A percentile compares a stretch with the other conserved stretches of the same genome.
phyloP scores from a whole-genome alignment of 2,888 invertebrate species.

The Torymus texanus region DNA sequence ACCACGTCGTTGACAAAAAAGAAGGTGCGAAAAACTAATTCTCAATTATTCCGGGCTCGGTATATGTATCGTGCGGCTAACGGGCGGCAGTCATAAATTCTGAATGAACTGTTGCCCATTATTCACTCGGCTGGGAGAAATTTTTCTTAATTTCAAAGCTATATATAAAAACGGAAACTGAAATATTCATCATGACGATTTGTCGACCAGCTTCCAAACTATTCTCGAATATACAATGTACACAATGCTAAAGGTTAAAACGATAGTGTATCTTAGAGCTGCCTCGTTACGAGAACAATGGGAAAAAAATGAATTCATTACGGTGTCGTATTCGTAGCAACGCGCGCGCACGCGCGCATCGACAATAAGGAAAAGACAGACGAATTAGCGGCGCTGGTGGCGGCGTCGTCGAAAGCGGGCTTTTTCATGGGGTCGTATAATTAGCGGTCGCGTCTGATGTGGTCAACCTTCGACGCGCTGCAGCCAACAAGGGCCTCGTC shows the following conservation, averaged over 20 bases:
- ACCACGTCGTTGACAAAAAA: slow-evolving; percentile 11
- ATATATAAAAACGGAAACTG: neutral
- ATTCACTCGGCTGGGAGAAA: neutral
- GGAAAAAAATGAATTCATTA: too few species aligned
- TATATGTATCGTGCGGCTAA: neutral
- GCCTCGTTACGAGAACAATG: too few species aligned
- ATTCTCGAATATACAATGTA: too few species aligned
- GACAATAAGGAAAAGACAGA: slow-evolving; percentile 37
- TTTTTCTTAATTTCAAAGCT: slow-evolving; percentile 2
- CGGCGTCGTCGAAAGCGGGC: slow-evolving; percentile 18
- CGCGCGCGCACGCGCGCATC: neutral
- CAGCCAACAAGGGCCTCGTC: slow-evolving; percentile 24
- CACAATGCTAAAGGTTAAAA: too few species aligned
- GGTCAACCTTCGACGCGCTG: slow-evolving; percentile 34
- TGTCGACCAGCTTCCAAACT: too few species aligned
- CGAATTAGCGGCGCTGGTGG: slow-evolving; percentile 15
- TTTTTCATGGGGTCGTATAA: slow-evolving; percentile 46
- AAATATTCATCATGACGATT: too few species aligned
- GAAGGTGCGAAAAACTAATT: slow-evolving; percentile 31
- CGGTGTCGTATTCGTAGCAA: too few species aligned
- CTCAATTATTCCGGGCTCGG: slow-evolving; percentile 8
- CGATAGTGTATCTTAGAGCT: too few species aligned
- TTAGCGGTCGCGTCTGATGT: slow-evolving; percentile 51
- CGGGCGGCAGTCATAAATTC: slow-evolving; percentile 21
- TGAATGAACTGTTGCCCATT: slow-evolving; percentile 25